Evolutionary conservation across 2,113 vertebrate species (phyloP), one percentile per base, ranked within the genome.

Genomic region (Montifringilla adamsi): DNA sequence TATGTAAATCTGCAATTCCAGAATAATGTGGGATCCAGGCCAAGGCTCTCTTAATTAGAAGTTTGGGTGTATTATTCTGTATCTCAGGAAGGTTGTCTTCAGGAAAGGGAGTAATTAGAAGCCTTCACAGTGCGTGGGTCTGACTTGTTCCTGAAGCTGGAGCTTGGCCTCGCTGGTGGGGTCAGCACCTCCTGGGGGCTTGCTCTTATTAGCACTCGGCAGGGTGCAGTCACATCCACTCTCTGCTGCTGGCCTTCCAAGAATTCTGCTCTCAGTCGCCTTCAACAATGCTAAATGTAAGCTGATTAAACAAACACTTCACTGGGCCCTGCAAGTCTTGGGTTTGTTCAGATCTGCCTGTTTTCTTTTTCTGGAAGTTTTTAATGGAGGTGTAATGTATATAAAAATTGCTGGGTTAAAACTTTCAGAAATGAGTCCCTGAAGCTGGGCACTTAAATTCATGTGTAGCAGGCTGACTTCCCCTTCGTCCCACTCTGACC

Each of bases 21-120:
- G 18, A 46, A 28, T 63, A 37, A 75, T 11, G 24, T 27, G 44
- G 35, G 77, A 89, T 31, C 33, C 24, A 8, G 53, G 84, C 92
- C 92, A 84, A 87, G 15, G 14, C 26, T 9, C 15, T 27, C 31
- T 47, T 47, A 86, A 87, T 94, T 72, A 93, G 47, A 50, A 23
- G 47, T 70, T 28, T 59, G 30, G 19, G 11, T 59, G 8, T 59
- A 22, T 77, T 89, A 62, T 62, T 87, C 43, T 44, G 20, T 77
- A 15, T 81, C 77, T 87, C 18, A 15, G 55, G 28, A 76, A 46
- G 17, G 67, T 21, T 77, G 80, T 27, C 20, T 64, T 94, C 62
- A 52, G 64, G 81, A 82, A 74, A 55, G 17, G 43, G 39, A 72
- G 35, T 89, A 75, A 94, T 93, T 84, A 81, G 87, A 67, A 44